Conservation (phyloP, 30 jellyfish, hydroid and myxozoan species). For the Hydractinia symbiolongicarpus region DNA sequence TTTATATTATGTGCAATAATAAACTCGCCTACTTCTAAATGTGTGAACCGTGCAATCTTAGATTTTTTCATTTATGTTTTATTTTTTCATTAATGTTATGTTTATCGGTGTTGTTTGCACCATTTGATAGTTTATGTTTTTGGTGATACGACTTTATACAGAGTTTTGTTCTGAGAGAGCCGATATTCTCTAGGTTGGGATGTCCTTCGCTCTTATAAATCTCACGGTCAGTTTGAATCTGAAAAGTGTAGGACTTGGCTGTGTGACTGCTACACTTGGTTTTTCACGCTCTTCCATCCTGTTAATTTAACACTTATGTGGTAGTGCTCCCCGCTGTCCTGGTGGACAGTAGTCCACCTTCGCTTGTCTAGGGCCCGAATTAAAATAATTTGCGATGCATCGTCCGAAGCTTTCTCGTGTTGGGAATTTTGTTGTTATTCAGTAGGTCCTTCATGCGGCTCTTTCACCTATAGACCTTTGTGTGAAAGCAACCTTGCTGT, state of each 20-base stretch:
- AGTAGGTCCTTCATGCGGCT: neutral
- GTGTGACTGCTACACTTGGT: neutral
- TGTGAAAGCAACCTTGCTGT: neutral
- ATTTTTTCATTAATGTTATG: too few species aligned
- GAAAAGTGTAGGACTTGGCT: conserved; percentile 30
- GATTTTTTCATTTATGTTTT: too few species aligned
- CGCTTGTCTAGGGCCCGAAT: conserved; percentile 27
- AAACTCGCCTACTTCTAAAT: conserved; percentile 34
- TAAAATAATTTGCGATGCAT: conserved; percentile 9
- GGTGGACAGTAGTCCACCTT: conserved; percentile 24
- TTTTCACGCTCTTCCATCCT: conserved; percentile 28
- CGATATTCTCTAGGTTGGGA: conserved; percentile 25
- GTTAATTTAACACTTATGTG: conserved; percentile 28
- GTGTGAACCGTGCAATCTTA: neutral
- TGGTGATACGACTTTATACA: conserved; percentile 15
- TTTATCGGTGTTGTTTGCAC: neutral
- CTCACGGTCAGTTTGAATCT: conserved; percentile 1
- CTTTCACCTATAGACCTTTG: neutral
- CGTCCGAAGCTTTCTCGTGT: conserved; percentile 25
- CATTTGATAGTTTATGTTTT: neutral
- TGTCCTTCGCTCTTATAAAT: conserved; percentile 23
- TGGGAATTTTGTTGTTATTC: conserved; percentile 2
- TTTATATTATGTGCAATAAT: conserved; percentile 12
- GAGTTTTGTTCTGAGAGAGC: conserved; percentile 28
- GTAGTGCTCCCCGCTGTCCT: conserved; percentile 20